phyloP scores from a whole-genome alignment of 2,888 invertebrate genomes.

The Malachius bipustulatus region DNA sequence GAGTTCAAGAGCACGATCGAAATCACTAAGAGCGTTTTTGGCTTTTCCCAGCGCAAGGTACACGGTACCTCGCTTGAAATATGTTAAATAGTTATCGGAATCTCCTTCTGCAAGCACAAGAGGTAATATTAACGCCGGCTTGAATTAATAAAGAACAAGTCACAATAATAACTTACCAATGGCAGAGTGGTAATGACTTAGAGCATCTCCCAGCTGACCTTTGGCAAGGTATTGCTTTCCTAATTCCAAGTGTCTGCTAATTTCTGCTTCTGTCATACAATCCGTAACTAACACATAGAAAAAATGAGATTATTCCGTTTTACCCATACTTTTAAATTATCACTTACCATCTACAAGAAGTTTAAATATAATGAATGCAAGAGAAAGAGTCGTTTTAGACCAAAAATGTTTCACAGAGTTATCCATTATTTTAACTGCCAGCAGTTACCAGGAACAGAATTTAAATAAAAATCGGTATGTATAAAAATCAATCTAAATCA shows the following conservation, averaged over 20 bases:
- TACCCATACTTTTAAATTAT: conserved; percentile 11
- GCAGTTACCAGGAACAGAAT: too few species aligned
- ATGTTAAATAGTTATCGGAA: conserved; percentile 88
- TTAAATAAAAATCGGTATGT: too few species aligned
- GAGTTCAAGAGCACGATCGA: conserved; percentile 81
- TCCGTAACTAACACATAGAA: conserved; percentile 49
- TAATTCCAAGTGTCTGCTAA: conserved; percentile 86
- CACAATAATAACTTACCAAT: conserved; percentile 61
- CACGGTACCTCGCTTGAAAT: conserved; percentile 91
- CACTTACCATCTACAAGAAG: conserved; percentile 55
- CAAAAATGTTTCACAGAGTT: conserved; percentile 36
- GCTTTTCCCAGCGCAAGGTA: conserved; percentile 93
- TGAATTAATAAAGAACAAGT: background rate
- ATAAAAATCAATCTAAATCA: too few species aligned
- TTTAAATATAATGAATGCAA: conserved; percentile 55
- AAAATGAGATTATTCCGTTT: conserved; percentile 2
- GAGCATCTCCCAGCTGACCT: conserved; percentile 89
- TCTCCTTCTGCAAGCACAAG: conserved; percentile 68
- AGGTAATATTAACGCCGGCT: background rate
- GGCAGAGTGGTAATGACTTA: conserved; percentile 96
- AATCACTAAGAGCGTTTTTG: conserved; percentile 87
- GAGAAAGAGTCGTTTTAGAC: conserved; percentile 54
- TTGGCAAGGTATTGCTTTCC: conserved; percentile 84
- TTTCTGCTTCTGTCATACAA: conserved; percentile 60
- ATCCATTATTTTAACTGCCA: too few species aligned